These are phyloP conservation scores for Paralvinella palmiformis DNA, from an alignment of 1,140 invertebrate species.

Conservation along the genomic window DNA sequence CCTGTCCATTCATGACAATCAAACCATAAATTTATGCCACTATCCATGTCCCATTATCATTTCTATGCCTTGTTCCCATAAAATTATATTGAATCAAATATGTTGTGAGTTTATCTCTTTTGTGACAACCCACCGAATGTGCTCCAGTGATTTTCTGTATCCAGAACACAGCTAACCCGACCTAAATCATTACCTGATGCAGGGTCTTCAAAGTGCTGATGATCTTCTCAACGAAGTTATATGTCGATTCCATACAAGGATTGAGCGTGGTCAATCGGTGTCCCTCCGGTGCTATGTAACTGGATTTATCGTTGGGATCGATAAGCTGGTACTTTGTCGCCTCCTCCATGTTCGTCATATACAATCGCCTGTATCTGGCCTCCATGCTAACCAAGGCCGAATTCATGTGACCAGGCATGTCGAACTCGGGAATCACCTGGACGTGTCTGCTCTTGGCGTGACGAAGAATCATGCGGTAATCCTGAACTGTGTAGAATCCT, in stretches of 20 bases:
- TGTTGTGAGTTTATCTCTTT: background rate
- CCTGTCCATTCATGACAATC: too few species aligned
- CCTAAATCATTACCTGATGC: conserved; percentile 15
- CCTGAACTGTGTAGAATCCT: conserved; percentile 34
- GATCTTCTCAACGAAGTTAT: conserved; percentile 18
- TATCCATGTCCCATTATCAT: too few species aligned
- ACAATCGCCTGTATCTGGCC: conserved; percentile 25
- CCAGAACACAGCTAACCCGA: background rate
- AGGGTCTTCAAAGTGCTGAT: background rate
- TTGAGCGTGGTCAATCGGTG: conserved; percentile 42
- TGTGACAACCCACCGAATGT: background rate
- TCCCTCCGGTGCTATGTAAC: conserved; percentile 36
- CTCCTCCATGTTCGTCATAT: too few species aligned
- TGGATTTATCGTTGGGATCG: conserved; percentile 33
- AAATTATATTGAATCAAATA: background rate
- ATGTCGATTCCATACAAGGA: conserved; percentile 38
- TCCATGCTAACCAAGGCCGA: conserved; percentile 39
- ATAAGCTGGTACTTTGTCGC: conserved; percentile 29
- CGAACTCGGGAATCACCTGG: conserved; percentile 42
- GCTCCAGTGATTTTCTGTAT: background rate
- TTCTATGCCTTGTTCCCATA: background rate
- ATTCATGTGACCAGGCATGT: conserved; percentile 43
- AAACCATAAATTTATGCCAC: too few species aligned
- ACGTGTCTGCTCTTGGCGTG: conserved; percentile 35
- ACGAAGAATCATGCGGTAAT: conserved; percentile 38